Conservation (phyloP, 2,797 vertebrate genomes). For the Podargus strigoides region DNA sequence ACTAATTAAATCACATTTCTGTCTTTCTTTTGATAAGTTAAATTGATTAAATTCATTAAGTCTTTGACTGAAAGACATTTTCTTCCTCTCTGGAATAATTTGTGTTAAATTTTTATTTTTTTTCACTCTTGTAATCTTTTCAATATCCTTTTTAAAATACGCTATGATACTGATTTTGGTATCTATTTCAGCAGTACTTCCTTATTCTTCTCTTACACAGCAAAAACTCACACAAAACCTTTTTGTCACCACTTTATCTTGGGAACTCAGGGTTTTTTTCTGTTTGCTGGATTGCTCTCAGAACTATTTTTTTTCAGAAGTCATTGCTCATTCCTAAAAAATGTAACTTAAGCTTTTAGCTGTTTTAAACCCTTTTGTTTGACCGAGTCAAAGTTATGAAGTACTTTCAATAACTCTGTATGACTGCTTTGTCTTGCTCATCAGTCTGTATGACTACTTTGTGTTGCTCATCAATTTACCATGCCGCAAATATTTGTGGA, state of each 20-base stretch:
- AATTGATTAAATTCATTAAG: not conserved
- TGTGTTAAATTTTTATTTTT: not conserved
- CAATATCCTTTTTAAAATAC: not conserved
- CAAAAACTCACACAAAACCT: not conserved
- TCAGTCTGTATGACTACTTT: too few species aligned
- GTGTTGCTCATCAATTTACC: not conserved
- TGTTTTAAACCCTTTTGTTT: not conserved
- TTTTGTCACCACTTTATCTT: not conserved
- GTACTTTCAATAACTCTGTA: not conserved
- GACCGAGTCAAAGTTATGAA: not conserved
- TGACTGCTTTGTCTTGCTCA: not conserved
- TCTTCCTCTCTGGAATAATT: not conserved
- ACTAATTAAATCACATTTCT: not conserved
- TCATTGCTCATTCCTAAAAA: not conserved
- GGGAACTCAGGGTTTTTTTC: not conserved
- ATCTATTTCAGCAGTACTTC: not conserved
- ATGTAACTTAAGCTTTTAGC: not conserved
- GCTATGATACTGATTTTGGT: not conserved
- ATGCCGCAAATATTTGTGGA: not conserved
- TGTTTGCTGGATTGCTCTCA: not conserved
- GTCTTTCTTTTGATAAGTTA: not conserved
- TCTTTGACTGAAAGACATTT: not conserved
- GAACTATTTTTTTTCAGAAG: not conserved
- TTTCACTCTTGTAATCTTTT: not conserved
- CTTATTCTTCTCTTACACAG: not conserved